phyloP scores from a whole-genome alignment of 2,888 invertebrate genomes.

The Amphimallon solstitiale region DNA sequence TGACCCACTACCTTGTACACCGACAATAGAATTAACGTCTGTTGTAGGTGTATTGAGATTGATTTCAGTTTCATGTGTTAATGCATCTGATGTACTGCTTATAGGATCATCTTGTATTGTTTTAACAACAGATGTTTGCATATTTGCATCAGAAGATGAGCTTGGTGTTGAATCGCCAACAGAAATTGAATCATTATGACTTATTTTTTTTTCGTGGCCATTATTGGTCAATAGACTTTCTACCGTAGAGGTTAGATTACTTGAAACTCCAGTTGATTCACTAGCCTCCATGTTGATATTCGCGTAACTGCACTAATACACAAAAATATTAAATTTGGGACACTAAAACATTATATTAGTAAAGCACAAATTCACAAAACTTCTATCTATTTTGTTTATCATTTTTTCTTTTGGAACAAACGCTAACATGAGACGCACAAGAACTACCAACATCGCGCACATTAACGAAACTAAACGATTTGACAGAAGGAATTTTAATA shows the following conservation, averaged over 20 bases:
- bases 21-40: conserved; percentile 15
- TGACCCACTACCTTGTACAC: conserved; percentile 38
- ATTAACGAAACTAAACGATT: conserved; percentile 5
- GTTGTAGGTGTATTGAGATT: conserved; percentile 25
- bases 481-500: conserved; percentile 12
- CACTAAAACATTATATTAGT: conserved; percentile 19
- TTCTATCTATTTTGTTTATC: conserved; percentile 33
- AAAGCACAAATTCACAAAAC: conserved; percentile 22
- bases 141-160: conserved; percentile 58
- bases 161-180: conserved; percentile 57
- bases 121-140: conserved; percentile 23
- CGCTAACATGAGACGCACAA: conserved; percentile 38
- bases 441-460: conserved; percentile 27
- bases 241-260: conserved; percentile 57
- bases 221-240: conserved; percentile 54
- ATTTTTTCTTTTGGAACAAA: conserved; percentile 36
- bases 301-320: conserved; percentile 18
- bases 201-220: conserved; percentile 54
- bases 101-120: conserved; percentile 56
- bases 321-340: conserved; percentile 12
- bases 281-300: conserved; percentile 39
- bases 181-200: conserved; percentile 46
- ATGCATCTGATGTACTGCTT: conserved; percentile 57
- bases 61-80: conserved; percentile 27
- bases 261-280: conserved; percentile 35